These are phyloP conservation scores for Gila robusta DNA, from an alignment of 2,797 vertebrate genomes.

Conservation along the genomic window DNA sequence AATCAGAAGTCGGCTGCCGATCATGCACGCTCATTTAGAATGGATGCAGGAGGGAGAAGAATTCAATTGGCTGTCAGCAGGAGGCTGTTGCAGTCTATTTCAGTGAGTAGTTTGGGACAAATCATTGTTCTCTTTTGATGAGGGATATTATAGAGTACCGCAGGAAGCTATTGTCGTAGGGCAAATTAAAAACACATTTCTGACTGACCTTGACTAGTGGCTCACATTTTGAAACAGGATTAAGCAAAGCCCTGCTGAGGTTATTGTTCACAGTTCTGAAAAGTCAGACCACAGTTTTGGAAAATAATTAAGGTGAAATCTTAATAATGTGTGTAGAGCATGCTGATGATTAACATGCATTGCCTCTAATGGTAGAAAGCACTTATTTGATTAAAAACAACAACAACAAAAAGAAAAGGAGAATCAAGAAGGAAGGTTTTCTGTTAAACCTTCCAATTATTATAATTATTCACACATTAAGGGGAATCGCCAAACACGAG, in stretches of 20 bases:
- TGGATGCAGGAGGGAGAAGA: conserved; percentile 62
- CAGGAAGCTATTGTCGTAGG: conserved; percentile 66
- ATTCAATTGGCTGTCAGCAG: conserved; percentile 70
- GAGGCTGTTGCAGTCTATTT: conserved; percentile 67
- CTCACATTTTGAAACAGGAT: conserved; percentile 64
- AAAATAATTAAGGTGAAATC: conserved; percentile 66
- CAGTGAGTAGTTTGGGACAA: conserved; percentile 63
- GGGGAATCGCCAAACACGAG: not conserved
- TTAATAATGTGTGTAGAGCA: conserved; percentile 6
- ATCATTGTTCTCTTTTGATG: conserved; percentile 65
- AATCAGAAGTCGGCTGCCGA: conserved; percentile 56
- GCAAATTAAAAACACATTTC: conserved; percentile 73
- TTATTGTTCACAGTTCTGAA: conserved; percentile 56
- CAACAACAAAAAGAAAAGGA: not conserved
- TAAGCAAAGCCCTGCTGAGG: conserved; percentile 60
- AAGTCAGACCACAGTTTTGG: conserved; percentile 55
- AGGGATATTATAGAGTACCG: conserved; percentile 60
- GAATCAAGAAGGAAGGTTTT: not conserved
- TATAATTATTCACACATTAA: not conserved
- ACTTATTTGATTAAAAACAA: not conserved
- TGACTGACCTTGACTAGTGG: conserved; percentile 68
- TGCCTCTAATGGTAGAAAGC: not conserved
- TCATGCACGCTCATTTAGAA: conserved; percentile 67
- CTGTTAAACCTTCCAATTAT: not conserved
- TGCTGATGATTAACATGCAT: not conserved